phyloP scores from a whole-genome alignment of 2,797 vertebrate genomes.

The Rhynchotus rufescens region DNA sequence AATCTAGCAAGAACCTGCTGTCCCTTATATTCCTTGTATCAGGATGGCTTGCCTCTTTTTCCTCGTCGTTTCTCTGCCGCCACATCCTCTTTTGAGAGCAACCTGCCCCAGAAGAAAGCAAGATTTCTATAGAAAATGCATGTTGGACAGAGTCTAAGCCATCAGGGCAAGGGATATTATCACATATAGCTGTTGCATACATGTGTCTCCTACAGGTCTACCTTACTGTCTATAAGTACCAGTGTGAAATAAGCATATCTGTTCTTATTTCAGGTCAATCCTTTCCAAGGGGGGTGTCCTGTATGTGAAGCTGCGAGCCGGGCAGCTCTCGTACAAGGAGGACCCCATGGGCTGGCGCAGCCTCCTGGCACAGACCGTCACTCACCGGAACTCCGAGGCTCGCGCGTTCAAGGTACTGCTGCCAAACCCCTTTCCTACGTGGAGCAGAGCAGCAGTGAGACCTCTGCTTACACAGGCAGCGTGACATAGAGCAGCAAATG shows the following conservation, averaged over 20 bases:
- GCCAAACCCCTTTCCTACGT: neutral
- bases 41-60: neutral
- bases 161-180: neutral
- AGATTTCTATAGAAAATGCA: accelerated
- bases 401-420: constrained; percentile 89
- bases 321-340: constrained; percentile 97
- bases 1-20: neutral
- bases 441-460: neutral
- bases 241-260: neutral
- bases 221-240: accelerated
- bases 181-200: neutral
- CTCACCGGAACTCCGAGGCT: constrained; percentile 88
- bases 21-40: neutral
- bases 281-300: constrained; percentile 92
- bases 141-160: neutral
- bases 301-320: constrained; percentile 94
- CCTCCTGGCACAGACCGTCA: constrained; percentile 89
- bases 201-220: accelerated
- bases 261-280: constrained; percentile 85
- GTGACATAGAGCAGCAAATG: neutral
- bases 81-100: neutral
- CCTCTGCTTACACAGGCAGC: too few species aligned
- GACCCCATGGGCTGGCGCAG: constrained; percentile 98
- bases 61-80: neutral
- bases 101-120: neutral